Evolutionary conservation across 2,888 invertebrate genomes (phyloP).

Genomic region (Orthonychiurus folsomi): DNA sequence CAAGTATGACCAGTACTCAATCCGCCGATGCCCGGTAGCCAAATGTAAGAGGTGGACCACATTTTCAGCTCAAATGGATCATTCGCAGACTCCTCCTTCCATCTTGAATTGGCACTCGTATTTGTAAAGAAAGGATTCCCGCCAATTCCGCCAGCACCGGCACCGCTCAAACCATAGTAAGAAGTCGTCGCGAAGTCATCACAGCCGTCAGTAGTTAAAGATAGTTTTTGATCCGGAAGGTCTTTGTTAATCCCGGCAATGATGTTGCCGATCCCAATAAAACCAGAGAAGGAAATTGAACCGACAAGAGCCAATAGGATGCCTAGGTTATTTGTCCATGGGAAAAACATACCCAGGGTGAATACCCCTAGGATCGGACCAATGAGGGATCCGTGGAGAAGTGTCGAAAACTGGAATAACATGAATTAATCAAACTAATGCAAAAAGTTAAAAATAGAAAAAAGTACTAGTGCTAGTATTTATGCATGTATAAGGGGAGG

Average conservation of each 20-base stretch:
- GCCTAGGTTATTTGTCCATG: no score
- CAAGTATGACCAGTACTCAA: neutral
- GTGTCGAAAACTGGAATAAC: constrained; percentile 2
- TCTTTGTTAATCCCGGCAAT: constrained; percentile 24
- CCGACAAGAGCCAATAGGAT: no score
- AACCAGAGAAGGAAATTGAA: constrained; percentile 22
- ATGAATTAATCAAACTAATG: no score
- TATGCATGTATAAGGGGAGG: no score
- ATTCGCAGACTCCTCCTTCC: constrained; percentile 1
- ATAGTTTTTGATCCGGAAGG: constrained; percentile 29
- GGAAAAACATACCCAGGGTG: no score
- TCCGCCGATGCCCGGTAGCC: neutral
- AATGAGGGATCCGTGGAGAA: constrained; percentile 8
- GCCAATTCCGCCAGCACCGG: neutral
- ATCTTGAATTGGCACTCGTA: no score
- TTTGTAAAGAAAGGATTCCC: neutral
- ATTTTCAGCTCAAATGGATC: constrained; percentile 2
- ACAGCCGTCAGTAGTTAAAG: constrained; percentile 11
- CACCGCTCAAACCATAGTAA: no score
- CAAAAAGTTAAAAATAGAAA: no score
- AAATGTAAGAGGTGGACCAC: constrained; percentile 1
- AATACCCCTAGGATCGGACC: constrained; percentile 30
- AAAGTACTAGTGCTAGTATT: no score
- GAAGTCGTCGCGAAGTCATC: no score
- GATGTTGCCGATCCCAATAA: constrained; percentile 31